These are phyloP conservation scores for Enteromius afrohamiltoni DNA, from an alignment of 2,797 vertebrate species.

Conservation along the genomic window DNA sequence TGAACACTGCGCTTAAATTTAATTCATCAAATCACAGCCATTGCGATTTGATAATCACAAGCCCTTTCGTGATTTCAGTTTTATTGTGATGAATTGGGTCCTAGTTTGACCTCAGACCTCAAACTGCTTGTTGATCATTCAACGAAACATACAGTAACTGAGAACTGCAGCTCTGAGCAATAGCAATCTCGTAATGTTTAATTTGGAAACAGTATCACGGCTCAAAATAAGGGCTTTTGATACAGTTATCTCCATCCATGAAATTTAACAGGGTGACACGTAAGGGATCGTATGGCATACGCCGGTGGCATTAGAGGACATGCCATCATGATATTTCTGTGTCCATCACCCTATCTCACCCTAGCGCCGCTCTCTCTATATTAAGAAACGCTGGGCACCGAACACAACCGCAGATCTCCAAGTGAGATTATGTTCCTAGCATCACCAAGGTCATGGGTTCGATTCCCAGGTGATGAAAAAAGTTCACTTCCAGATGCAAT, in stretches of 20 bases:
- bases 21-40: not conserved
- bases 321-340: conserved; percentile 42
- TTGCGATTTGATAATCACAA: not conserved
- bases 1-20: not conserved
- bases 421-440: not conserved
- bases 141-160: not conserved
- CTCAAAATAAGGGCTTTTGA: not conserved
- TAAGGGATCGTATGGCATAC: not conserved
- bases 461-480: not conserved
- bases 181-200: not conserved
- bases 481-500: not conserved
- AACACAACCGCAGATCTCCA: not conserved
- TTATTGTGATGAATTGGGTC: not conserved
- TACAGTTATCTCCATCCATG: not conserved
- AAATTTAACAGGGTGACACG: not conserved
- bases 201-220: not conserved
- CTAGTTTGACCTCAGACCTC: not conserved
- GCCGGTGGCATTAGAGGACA: not conserved
- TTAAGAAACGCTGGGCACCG: not conserved
- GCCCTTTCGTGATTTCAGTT: not conserved
- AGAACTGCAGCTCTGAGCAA: not conserved
- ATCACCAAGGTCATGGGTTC: not conserved
- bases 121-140: not conserved
- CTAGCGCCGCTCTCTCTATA: not conserved
- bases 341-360: not conserved